A percentile compares a stretch with the other conserved stretches of the same genome.
These are phyloP conservation scores for Agapornis roseicollis DNA, from an alignment of 2,113 vertebrate genomes.

Conservation along the genomic window DNA sequence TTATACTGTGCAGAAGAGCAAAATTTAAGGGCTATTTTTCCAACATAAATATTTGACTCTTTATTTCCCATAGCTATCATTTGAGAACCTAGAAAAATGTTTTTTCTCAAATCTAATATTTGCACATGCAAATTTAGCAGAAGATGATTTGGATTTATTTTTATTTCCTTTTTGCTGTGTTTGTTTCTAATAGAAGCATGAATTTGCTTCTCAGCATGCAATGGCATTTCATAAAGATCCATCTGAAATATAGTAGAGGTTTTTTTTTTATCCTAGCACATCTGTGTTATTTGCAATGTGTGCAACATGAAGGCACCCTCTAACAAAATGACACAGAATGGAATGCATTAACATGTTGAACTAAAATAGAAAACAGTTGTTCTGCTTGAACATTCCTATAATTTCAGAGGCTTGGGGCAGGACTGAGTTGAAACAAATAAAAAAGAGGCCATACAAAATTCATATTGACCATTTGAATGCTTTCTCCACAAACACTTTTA, in stretches of 20 bases:
- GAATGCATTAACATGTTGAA: not conserved
- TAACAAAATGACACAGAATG: conserved; percentile 20
- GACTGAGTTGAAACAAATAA: not conserved
- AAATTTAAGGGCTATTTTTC: not conserved
- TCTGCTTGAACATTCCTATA: not conserved
- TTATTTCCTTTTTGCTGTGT: not conserved
- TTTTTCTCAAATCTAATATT: conserved; percentile 18
- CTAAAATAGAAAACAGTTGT: conserved; percentile 18
- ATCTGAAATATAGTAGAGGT: conserved; percentile 32
- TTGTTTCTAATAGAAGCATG: conserved; percentile 45
- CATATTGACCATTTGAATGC: not conserved
- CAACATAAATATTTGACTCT: not conserved
- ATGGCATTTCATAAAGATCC: conserved; percentile 24
- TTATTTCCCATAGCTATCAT: not conserved
- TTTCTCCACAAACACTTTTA: not conserved
- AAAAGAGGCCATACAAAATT: not conserved
- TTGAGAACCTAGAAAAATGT: not conserved
- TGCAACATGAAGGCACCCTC: not conserved
- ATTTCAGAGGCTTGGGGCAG: not conserved
- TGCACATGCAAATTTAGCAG: not conserved
- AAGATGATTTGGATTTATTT: not conserved
- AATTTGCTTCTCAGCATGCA: conserved; percentile 36
- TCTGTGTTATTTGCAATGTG: conserved; percentile 30
- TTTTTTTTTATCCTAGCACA: conserved; percentile 43
- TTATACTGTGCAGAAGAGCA: not conserved